A percentile compares a stretch with the other conserved stretches of the same genome.
phyloP scores from a whole-genome alignment of 2,888 invertebrate genomes.

The Synanthedon myopaeformis region DNA sequence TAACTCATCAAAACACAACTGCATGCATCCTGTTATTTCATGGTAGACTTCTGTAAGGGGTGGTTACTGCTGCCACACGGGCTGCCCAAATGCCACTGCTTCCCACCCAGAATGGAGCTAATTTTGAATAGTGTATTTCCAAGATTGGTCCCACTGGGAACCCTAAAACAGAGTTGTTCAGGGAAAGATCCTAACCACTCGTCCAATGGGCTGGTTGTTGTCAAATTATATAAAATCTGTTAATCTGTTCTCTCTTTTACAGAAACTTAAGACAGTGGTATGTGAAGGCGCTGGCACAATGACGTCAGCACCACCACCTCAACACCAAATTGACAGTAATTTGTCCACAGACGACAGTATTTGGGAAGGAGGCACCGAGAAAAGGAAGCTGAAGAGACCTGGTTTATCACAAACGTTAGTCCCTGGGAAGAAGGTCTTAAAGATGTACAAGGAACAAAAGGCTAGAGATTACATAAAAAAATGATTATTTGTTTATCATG shows the following conservation, averaged over 20 bases:
- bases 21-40: too few relatives aligned
- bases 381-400: constrained; percentile 78
- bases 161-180: too few relatives aligned
- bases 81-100: too few relatives aligned
- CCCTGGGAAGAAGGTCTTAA: constrained; percentile 88
- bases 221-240: neutral
- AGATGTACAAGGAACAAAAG: constrained; percentile 78
- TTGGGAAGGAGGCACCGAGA: constrained; percentile 64
- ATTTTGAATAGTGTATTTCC: too few relatives aligned
- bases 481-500: constrained; percentile 6
- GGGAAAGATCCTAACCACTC: too few relatives aligned
- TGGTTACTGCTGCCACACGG: too few relatives aligned
- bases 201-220: too few relatives aligned
- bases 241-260: constrained; percentile 14
- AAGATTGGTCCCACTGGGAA: too few relatives aligned
- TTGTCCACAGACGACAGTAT: constrained; percentile 46
- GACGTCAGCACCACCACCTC: constrained; percentile 40
- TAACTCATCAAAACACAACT: too few relatives aligned
- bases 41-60: too few relatives aligned
- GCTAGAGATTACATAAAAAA: constrained; percentile 44
- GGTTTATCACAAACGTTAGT: constrained; percentile 81
- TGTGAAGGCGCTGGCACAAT: constrained; percentile 54
- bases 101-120: too few relatives aligned
- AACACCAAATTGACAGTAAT: constrained; percentile 25
- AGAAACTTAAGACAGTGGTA: constrained; percentile 53